phyloP scores from a whole-genome alignment of 1,140 invertebrate genomes.

The Atopsyche davidsoni region DNA sequence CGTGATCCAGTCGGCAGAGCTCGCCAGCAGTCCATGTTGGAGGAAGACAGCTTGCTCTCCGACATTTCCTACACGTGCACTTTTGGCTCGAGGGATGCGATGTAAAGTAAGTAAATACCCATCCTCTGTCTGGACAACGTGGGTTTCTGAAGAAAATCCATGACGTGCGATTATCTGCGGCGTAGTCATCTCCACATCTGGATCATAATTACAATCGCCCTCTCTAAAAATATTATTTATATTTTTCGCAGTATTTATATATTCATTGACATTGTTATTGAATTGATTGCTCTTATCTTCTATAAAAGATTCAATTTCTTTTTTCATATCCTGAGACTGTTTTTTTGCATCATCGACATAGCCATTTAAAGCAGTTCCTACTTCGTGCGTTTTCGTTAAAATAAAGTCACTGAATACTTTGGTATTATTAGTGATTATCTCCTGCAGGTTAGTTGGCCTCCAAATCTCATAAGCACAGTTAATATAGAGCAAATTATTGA shows the following conservation, averaged over 20 bases:
- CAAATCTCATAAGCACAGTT: slow-evolving; percentile 17
- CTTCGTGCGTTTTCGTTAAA: background rate
- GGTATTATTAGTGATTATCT: slow-evolving; percentile 21
- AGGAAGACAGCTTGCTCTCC: slow-evolving; percentile 53
- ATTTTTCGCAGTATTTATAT: slow-evolving; percentile 7
- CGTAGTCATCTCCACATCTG: slow-evolving; percentile 40
- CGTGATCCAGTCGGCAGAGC: slow-evolving; percentile 70
- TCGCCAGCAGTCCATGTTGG: slow-evolving; percentile 72
- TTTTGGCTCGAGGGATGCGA: slow-evolving; percentile 56
- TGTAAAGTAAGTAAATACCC: slow-evolving; percentile 68
- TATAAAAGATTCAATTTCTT: slow-evolving; percentile 13
- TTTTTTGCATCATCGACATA: slow-evolving; percentile 15
- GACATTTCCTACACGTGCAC: slow-evolving; percentile 24
- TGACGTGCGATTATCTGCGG: slow-evolving; percentile 54
- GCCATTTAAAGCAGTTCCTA: slow-evolving; percentile 7
- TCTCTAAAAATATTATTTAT: slow-evolving; percentile 18
- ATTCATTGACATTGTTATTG: slow-evolving; percentile 14
- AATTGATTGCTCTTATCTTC: slow-evolving; percentile 5
- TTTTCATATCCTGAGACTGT: slow-evolving; percentile 12
- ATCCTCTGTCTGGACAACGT: slow-evolving; percentile 61
- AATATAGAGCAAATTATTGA: too few relatives aligned
- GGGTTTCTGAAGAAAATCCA: slow-evolving; percentile 64
- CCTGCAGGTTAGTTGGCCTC: slow-evolving; percentile 12
- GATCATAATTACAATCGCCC: slow-evolving; percentile 30
- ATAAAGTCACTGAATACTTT: slow-evolving; percentile 12